Evolutionary conservation across 2,888 invertebrate species (phyloP), one percentile per base, ranked within the genome.

Genomic region (Gari tellinella): DNA sequence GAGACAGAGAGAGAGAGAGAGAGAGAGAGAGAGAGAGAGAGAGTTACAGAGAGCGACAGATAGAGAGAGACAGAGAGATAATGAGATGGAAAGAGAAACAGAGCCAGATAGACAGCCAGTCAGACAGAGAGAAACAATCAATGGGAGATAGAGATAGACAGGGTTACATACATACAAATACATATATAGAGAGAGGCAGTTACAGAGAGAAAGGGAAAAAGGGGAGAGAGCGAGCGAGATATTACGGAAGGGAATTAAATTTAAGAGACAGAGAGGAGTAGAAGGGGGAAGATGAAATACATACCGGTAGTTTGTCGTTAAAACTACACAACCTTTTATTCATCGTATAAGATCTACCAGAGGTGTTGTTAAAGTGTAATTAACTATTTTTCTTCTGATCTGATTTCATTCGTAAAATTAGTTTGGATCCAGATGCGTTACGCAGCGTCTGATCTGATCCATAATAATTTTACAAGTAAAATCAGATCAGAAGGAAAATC

Each of bases 1-100:
- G 40, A 40, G 40, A 40, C 10, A 40, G 40, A 40, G 40, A 40
- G 40, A 40, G 40, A 40, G 40, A 40, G 40, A 40, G 40, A 40
- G 40, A 40, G 40, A 40, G 40, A 40, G 40, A 40, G 40, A 40
- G 40, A 40, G 40, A 40, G 40, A 40, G 40, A 40, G 40, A 40
- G 40, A 14, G 40, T 12, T 8, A 40, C 10, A 14, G 40, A 40
- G 40, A 40, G 40, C 8, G 40, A 40, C 10, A 40, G 40, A 40
- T 8, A 40, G 40, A 40, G 40, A 40, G 40, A 40, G 40, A 40
- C 10, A 40, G 40, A 40, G 40, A 40, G 40, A 40, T 8, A 40
- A 14, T 12, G 40, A 40, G 40, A 40, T 8, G 14, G 40, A 40
- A 14, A 40, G 40, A 40, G 40, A 40, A 14, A 40, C 40, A 40